Conservation (phyloP, 2,797 vertebrate genomes). For the Spondyliosoma cantharus region DNA sequence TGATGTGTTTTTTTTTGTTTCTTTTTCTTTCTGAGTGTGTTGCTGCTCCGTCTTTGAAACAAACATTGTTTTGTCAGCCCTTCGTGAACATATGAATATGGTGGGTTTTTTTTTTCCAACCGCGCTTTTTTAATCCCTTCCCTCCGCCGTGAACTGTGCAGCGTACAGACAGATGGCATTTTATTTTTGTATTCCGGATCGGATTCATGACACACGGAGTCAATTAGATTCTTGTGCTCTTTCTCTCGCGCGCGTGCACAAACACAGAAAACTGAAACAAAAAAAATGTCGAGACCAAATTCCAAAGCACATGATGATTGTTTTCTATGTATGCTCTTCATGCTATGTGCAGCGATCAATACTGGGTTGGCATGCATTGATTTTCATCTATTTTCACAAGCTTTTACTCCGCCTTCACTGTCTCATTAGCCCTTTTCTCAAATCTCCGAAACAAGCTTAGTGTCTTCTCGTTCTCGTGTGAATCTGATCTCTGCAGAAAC, state of each 20-base stretch:
- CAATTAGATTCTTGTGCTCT: not conserved
- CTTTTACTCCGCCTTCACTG: constrained; percentile 9
- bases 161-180: not conserved
- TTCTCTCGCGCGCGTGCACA: not conserved
- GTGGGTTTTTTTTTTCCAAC: not conserved
- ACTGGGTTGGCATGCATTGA: not conserved
- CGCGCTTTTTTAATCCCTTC: not conserved
- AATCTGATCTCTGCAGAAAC: not conserved
- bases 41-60: not conserved
- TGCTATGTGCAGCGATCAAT: constrained; percentile 5
- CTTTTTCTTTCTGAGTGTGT: not conserved
- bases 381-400: constrained; percentile 23
- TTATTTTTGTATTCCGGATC: not conserved
- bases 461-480: constrained; percentile 17
- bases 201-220: not conserved
- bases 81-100: not conserved
- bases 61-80: not conserved
- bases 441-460: constrained; percentile 4
- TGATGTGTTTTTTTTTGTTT: not conserved
- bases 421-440: constrained; percentile 21
- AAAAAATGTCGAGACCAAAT: not conserved
- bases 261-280: not conserved
- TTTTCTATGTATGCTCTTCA: not conserved
- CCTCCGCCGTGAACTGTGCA: not conserved
- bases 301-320: not conserved